These are phyloP conservation scores for Calephelis nemesis DNA, from an alignment of 1,140 invertebrate genomes.

Conservation along the genomic window DNA sequence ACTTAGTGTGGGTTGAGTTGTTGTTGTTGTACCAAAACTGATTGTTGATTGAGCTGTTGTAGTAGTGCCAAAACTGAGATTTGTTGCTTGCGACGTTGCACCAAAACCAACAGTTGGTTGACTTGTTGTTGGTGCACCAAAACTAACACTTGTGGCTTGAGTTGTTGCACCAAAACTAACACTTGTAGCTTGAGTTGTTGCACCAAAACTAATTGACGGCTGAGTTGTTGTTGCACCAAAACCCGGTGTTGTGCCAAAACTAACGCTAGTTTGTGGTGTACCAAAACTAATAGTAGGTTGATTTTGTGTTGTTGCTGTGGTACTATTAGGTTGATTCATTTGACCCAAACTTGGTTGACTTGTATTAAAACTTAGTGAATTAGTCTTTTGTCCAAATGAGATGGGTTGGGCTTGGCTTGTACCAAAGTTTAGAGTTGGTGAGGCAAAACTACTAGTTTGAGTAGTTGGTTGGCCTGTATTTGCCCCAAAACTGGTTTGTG, in stretches of 20 bases:
- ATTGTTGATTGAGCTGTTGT: slow-evolving; percentile 5
- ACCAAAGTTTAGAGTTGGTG: background rate
- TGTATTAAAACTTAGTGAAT: slow-evolving; percentile 4
- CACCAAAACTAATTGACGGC: slow-evolving; percentile 34
- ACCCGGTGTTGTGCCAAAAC: slow-evolving; percentile 15
- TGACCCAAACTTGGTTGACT: slow-evolving; percentile 16
- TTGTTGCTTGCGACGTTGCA: slow-evolving; percentile 37
- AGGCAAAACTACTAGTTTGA: slow-evolving; percentile 13
- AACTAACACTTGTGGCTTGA: slow-evolving; percentile 37
- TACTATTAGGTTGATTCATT: background rate
- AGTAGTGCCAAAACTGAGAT: slow-evolving; percentile 30
- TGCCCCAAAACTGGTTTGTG: background rate
- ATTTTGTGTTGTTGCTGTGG: slow-evolving; percentile 20
- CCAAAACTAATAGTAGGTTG: slow-evolving; percentile 21
- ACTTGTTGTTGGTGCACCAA: slow-evolving; percentile 32
- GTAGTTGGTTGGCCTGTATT: slow-evolving; percentile 1
- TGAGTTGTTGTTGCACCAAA: slow-evolving; percentile 31
- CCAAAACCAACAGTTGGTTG: slow-evolving; percentile 22
- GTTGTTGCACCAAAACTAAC: slow-evolving; percentile 41
- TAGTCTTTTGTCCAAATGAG: slow-evolving; percentile 13
- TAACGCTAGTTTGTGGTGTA: slow-evolving; percentile 15
- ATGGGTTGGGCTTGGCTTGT: slow-evolving; percentile 1
- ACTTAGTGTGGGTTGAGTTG: slow-evolving; percentile 18
- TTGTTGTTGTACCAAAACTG: slow-evolving; percentile 20
- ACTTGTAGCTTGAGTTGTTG: slow-evolving; percentile 33